A percentile compares a stretch with the other conserved stretches of the same genome.
Conservation (phyloP, 2,888 invertebrate species). For the Leucozona laternaria region DNA sequence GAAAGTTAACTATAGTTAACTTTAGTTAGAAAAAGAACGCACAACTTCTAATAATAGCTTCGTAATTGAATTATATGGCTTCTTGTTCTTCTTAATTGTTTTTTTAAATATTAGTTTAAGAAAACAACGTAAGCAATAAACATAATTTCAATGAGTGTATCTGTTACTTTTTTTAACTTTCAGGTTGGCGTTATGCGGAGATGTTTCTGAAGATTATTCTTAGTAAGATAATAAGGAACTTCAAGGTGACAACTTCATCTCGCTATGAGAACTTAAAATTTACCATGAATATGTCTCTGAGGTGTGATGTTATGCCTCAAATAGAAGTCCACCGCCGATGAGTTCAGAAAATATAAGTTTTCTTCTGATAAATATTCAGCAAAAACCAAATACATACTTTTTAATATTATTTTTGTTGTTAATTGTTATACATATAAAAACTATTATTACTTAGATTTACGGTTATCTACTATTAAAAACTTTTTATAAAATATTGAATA, state of each 20-base stretch:
- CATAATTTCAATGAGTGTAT: no score
- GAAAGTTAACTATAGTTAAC: no score
- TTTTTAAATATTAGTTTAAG: no score
- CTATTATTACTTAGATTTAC: no score
- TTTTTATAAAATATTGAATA: no score
- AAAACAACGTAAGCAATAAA: no score
- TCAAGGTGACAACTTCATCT: constrained; percentile 76
- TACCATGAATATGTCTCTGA: constrained; percentile 77
- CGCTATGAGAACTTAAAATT: constrained; percentile 77
- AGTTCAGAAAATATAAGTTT: neutral
- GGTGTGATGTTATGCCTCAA: constrained; percentile 75
- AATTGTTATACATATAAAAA: neutral
- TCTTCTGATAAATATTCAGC: neutral
- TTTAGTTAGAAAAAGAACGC: no score
- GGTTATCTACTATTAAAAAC: no score
- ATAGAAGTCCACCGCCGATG: constrained; percentile 70
- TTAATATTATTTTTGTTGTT: neutral
- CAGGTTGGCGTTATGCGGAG: constrained; percentile 78
- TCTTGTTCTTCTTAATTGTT: no score
- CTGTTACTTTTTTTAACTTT: no score
- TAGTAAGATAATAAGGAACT: constrained; percentile 75
- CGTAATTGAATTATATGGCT: no score
- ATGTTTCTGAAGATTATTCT: constrained; percentile 77
- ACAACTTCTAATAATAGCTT: no score
- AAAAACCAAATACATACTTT: neutral